Evolutionary conservation across 2,888 invertebrate species (phyloP), one percentile per base, ranked within the genome.

Genomic region (Boloria euphrosyne): DNA sequence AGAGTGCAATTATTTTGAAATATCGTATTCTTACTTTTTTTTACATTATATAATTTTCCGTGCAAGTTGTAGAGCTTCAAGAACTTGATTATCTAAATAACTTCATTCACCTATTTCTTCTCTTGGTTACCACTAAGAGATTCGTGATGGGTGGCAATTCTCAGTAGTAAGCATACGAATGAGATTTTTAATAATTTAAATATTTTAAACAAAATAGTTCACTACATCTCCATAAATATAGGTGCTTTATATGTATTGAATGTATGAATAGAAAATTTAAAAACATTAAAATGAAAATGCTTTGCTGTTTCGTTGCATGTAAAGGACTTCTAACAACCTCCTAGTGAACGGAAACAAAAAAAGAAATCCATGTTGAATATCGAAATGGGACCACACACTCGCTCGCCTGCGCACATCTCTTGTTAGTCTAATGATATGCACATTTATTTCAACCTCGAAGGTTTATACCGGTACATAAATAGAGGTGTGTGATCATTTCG

Each of bases 381-480:
- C 79, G 80, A 78, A 80, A 76, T 73, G 76, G 79, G 90, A 90
- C 90, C 91, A 92, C 91, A 92, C 90, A 88, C 83, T 76, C 78
- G 78, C 74, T 77, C 76, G 77, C 72, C 71, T 74, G 77, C 78
- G 76, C 82, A 71, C 79, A 52, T 65, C 78, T 81, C 80, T 85
- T 82, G 86, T 85, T 85, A 82, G 81, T 81, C 76, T 91, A 91
- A 91, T 90, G 89, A 89, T 87, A 91, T 90, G 91, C 88, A 90
- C 89, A 90, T 91, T 89, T 87, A 86, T 89, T 89, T 86, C 77
- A 82, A 80, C 78, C 79, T 78, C 49, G 76, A 75, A 57, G 59
- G 38, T 79, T 59, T 59, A 76, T 79, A 77, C 75, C 70, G 63
- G 65, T 65, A 60, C 55, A 50, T 66, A 67, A 51, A 64, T 57